These are phyloP conservation scores for Thereuonema tuberculata DNA, from an alignment of 1,140 invertebrate species.

Conservation along the genomic window DNA sequence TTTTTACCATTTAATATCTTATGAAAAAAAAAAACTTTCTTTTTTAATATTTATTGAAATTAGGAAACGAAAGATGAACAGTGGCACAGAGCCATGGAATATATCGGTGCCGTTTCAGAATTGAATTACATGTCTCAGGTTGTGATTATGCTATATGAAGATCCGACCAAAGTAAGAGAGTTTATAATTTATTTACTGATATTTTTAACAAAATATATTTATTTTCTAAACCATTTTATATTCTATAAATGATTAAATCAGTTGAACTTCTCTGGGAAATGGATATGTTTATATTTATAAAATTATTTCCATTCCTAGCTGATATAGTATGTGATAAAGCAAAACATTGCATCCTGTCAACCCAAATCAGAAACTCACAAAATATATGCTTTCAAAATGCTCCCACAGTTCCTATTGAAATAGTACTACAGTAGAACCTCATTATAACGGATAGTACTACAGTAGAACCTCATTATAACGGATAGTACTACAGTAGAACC, in stretches of 20 bases:
- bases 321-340: not conserved
- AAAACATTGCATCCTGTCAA: not conserved
- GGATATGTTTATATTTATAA: not conserved
- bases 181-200: too few species aligned
- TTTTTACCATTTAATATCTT: not conserved
- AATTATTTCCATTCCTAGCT: not conserved
- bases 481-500: too few species aligned
- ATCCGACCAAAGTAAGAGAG: conserved; percentile 61
- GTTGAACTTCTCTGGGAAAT: not conserved
- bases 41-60: conserved; percentile 14
- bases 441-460: too few species aligned
- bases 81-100: conserved; percentile 97
- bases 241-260: not conserved
- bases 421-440: too few species aligned
- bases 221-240: not conserved
- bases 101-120: conserved; percentile 91
- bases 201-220: too few species aligned
- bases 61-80: conserved; percentile 82
- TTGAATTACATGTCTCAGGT: conserved; percentile 99
- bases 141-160: conserved; percentile 98
- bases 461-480: too few species aligned
- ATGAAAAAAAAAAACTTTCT: too few species aligned
- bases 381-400: too few species aligned
- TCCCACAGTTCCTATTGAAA: too few species aligned
- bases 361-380: too few species aligned